Evolutionary conservation across 1,140 invertebrate genomes (phyloP).

Genomic region (Heliconius hewitsoni): DNA sequence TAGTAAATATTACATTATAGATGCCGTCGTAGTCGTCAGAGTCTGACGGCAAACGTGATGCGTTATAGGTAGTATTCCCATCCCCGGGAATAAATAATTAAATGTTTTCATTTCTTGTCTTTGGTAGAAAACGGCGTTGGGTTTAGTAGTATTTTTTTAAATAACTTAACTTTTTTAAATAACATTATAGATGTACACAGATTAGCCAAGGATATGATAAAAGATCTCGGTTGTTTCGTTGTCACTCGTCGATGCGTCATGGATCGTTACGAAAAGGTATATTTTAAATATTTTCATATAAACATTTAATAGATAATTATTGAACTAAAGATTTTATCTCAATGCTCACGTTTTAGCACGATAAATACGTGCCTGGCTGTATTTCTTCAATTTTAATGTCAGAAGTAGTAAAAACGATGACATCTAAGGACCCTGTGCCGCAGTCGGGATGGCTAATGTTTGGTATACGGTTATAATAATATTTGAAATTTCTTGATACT

Average conservation of each 20-base stretch:
- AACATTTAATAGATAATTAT: not conserved
- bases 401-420: constrained; percentile 61
- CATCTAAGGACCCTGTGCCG: constrained; percentile 56
- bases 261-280: constrained; percentile 70
- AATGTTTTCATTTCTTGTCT: too few species aligned
- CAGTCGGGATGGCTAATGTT: constrained; percentile 73
- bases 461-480: constrained; percentile 43
- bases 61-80: too few species aligned
- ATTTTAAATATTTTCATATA: not conserved
- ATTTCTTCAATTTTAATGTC: constrained; percentile 61
- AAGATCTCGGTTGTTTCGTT: constrained; percentile 62
- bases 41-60: too few species aligned
- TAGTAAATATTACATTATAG: too few species aligned
- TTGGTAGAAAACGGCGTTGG: too few species aligned
- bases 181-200: constrained; percentile 51
- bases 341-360: constrained; percentile 52
- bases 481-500: too few species aligned
- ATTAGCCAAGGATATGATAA: constrained; percentile 61
- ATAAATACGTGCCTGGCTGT: constrained; percentile 61
- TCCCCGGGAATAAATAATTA: too few species aligned
- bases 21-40: too few species aligned
- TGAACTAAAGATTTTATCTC: not conserved
- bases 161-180: too few species aligned
- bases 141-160: too few species aligned
- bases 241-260: constrained; percentile 68